Conservation (phyloP, 2,888 invertebrate genomes). For the Philaethria dido region DNA sequence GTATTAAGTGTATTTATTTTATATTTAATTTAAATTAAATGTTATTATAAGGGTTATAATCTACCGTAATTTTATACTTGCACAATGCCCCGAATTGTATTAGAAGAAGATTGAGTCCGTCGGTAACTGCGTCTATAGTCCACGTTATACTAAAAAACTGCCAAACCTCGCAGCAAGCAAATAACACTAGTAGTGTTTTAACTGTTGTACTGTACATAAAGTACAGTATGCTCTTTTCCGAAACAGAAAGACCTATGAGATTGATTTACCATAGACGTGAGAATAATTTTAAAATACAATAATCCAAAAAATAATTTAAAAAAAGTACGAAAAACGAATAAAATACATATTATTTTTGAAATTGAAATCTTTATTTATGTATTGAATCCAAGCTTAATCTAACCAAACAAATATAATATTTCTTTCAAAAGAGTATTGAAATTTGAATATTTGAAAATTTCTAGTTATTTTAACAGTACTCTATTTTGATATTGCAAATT, state of each 20-base stretch:
- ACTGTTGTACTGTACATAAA: slow-evolving; percentile 57
- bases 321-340: too few relatives aligned
- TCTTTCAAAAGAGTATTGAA: not conserved
- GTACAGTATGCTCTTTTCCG: slow-evolving; percentile 39
- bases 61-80: slow-evolving; percentile 67
- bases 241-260: slow-evolving; percentile 44
- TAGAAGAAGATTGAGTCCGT: slow-evolving; percentile 56
- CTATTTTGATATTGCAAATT: too few relatives aligned
- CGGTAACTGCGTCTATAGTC: slow-evolving; percentile 58
- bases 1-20: too few relatives aligned
- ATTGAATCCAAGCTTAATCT: too few relatives aligned
- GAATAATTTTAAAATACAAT: not conserved
- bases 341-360: too few relatives aligned
- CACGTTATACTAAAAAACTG: slow-evolving; percentile 53
- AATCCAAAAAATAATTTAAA: not conserved
- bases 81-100: slow-evolving; percentile 63
- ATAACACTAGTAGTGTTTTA: slow-evolving; percentile 53
- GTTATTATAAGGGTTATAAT: not conserved
- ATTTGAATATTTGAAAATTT: not conserved
- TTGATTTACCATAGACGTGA: not conserved
- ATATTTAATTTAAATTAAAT: not conserved
- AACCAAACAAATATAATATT: not conserved
- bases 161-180: slow-evolving; percentile 63
- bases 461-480: too few relatives aligned
- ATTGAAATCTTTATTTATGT: too few relatives aligned